Evolutionary conservation across 2,888 invertebrate genomes (phyloP), one percentile per base, ranked within the genome.

Genomic region (Acanthococcus lagerstroemiae): DNA sequence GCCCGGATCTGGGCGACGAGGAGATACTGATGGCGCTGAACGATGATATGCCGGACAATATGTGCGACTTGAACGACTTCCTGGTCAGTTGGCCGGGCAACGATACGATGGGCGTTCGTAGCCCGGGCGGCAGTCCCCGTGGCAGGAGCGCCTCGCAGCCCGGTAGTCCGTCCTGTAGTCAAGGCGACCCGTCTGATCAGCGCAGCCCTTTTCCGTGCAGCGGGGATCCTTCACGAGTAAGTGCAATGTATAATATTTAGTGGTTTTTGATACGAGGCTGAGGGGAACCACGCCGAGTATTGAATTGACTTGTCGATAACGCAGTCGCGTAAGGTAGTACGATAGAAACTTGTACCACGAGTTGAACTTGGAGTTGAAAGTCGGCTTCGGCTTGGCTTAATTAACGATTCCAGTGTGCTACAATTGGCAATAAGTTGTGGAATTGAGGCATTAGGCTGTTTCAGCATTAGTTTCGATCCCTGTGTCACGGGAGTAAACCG

Each of bases 51-150:
- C 80, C 82, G 77, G 87, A 86, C 72, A 85, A 84, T 17, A 83
- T 83, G 83, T 82, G 84, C 72, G 86, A 87, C 72, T 82, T 86
- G 72, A 84, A 83, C 69, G 91, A 90, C 76, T 85, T 91, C 75
- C 88, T 92, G 77, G 83, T 82, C 72, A 78, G 79, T 52, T 85
- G 85, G 85, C 80, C 81, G 4, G 83, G 83, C 66, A 75, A 79
- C 15, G 81, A 79, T 4, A 85, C 85, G 37, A 79, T 79, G 68
- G 80, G 79, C 52, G 83, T 55, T 9, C 46, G 66, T 21, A 66
- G 66, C 75, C 84, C 84, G 75, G 72, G 75, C 70, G 75, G 77
- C 70, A 75, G 78, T 75, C 73, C 71, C 26, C 67, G 71, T 25
- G 70, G 69, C 15, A 55, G 70, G 5, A 70, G 72, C 2, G 70